Evolutionary conservation across 1,140 invertebrate genomes (phyloP).

Genomic region (Drosophila repletoides): DNA sequence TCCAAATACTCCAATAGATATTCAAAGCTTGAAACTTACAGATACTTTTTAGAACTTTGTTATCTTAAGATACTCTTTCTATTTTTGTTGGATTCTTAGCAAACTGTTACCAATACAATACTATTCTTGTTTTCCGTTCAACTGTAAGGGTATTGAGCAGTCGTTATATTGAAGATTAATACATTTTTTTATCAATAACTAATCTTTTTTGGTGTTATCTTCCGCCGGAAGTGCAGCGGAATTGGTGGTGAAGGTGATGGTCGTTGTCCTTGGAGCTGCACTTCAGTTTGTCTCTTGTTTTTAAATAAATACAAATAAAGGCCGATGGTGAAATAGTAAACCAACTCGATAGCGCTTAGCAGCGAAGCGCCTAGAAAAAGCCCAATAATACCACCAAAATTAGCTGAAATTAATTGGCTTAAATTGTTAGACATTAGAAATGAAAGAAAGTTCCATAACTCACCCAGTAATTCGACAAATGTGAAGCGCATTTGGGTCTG

Average conservation of each 20-base stretch:
- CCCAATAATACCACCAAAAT: constrained; percentile 81
- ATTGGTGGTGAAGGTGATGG: neutral
- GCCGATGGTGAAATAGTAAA: constrained; percentile 80
- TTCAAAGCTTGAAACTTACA: too few relatives aligned
- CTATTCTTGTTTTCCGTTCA: too few relatives aligned
- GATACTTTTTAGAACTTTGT: too few relatives aligned
- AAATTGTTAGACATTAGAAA: neutral
- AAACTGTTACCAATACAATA: too few relatives aligned
- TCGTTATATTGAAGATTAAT: neutral
- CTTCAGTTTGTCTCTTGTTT: neutral
- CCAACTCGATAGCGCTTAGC: constrained; percentile 76
- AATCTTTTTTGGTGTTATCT: constrained; percentile 54
- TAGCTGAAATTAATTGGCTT: constrained; percentile 43
- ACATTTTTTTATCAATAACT: constrained; percentile 8
- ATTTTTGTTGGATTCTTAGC: too few relatives aligned
- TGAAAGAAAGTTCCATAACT: neutral
- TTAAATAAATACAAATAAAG: constrained; percentile 52
- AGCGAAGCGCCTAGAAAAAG: constrained; percentile 82
- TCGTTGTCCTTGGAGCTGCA: neutral
- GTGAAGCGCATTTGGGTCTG: constrained; percentile 68
- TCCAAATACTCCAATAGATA: too few relatives aligned
- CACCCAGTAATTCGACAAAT: constrained; percentile 73
- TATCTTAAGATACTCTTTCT: too few relatives aligned
- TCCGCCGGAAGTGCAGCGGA: constrained; percentile 40
- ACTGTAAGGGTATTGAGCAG: neutral